Evolutionary conservation across 1,140 invertebrate species (phyloP).

Genomic region (Hyphantria cunea): DNA sequence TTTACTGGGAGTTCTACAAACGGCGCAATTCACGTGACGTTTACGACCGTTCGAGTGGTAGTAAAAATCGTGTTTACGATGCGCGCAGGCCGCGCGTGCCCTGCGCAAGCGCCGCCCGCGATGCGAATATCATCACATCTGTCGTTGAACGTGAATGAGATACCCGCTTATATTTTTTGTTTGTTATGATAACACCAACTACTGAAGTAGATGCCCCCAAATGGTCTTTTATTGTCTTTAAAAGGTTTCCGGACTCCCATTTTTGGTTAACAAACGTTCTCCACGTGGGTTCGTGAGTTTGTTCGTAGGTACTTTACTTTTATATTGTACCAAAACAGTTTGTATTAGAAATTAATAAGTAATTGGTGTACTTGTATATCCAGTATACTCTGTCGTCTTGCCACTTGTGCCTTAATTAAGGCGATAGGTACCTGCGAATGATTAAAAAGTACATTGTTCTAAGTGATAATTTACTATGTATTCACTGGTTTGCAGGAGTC

Average conservation of each 20-base stretch:
- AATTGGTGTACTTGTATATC: too few relatives aligned
- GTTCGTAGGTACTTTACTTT: too few relatives aligned
- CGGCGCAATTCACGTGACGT: constrained; percentile 76
- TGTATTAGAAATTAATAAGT: too few relatives aligned
- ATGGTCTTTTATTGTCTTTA: constrained; percentile 18
- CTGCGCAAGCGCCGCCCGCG: constrained; percentile 54
- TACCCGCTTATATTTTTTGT: constrained; percentile 23
- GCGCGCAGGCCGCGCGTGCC: constrained; percentile 45
- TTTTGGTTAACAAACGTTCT: background rate
- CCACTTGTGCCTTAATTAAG: too few relatives aligned
- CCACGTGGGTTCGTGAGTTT: too few relatives aligned
- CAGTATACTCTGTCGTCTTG: too few relatives aligned
- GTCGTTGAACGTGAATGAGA: constrained; percentile 60
- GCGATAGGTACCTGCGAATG: too few relatives aligned
- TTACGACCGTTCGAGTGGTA: constrained; percentile 78
- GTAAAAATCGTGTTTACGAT: constrained; percentile 81
- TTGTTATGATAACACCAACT: constrained; percentile 36
- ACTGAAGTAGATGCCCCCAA: constrained; percentile 24
- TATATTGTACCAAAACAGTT: too few relatives aligned
- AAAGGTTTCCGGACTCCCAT: constrained; percentile 7
- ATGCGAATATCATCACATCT: constrained; percentile 54
- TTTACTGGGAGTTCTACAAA: constrained; percentile 78
- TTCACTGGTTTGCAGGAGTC: too few relatives aligned
- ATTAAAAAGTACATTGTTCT: too few relatives aligned
- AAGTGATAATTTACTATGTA: too few relatives aligned